Conservation (phyloP, 2,888 invertebrate genomes). For the Saturnia japonica region DNA sequence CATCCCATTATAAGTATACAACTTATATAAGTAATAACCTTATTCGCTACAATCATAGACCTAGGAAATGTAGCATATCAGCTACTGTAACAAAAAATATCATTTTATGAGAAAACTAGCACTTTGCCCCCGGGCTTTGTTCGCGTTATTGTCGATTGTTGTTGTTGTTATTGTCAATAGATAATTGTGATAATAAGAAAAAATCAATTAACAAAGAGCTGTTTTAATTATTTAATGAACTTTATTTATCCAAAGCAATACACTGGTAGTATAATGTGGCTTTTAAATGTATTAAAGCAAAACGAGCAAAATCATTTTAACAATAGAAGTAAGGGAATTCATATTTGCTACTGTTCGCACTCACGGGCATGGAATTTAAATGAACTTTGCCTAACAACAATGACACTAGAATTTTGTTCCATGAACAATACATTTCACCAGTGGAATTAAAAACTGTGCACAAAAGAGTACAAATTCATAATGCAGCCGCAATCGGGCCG, state of each 20-base stretch:
- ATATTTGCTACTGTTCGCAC: constrained; percentile 79
- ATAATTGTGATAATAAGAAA: too few species aligned
- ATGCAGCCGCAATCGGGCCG: constrained; percentile 63
- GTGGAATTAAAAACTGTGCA: constrained; percentile 79
- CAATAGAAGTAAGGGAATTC: constrained; percentile 78
- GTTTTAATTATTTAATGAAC: not conserved
- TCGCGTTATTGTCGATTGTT: too few species aligned
- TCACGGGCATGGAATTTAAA: constrained; percentile 78
- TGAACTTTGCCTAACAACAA: constrained; percentile 81
- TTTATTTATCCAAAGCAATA: constrained; percentile 1
- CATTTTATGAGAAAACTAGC: too few species aligned
- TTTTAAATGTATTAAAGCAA: constrained; percentile 68
- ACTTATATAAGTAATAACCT: not conserved
- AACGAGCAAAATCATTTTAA: constrained; percentile 71
- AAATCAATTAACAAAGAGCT: not conserved
- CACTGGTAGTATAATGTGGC: constrained; percentile 51
- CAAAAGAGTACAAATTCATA: constrained; percentile 80
- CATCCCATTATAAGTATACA: too few species aligned
- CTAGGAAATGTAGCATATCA: not conserved
- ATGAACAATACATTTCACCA: constrained; percentile 79
- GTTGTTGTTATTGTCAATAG: too few species aligned
- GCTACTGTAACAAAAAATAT: not conserved
- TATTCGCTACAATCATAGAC: not conserved
- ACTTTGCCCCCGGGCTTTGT: too few species aligned
- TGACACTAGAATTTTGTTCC: constrained; percentile 79